These are phyloP conservation scores for Anseranas semipalmata DNA, from an alignment of 2,113 vertebrate species.

Conservation along the genomic window DNA sequence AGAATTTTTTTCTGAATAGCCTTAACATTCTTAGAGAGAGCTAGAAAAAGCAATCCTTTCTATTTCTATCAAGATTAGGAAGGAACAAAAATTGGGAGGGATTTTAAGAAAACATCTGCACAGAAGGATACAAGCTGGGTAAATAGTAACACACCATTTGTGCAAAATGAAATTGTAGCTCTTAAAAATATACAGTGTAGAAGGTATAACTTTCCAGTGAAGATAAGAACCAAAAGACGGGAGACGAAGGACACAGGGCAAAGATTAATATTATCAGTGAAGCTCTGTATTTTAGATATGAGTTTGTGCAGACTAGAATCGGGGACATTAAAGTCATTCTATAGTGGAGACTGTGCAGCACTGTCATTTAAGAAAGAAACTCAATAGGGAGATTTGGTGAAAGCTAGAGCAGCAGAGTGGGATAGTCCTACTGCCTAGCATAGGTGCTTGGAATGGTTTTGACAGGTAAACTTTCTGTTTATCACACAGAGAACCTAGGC, in stretches of 20 bases:
- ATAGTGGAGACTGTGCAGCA: background rate
- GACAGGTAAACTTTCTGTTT: background rate
- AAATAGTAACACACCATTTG: background rate
- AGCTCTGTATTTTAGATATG: background rate
- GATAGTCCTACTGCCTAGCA: background rate
- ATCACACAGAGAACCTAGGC: background rate
- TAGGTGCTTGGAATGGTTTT: background rate
- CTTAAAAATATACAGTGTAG: background rate
- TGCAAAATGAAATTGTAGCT: background rate
- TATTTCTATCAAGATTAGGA: background rate
- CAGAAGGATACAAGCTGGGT: background rate
- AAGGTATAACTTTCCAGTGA: background rate
- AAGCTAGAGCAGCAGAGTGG: background rate
- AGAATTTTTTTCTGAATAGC: background rate
- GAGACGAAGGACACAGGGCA: background rate
- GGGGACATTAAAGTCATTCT: background rate
- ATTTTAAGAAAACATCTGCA: background rate
- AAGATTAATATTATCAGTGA: background rate
- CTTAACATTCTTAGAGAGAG: background rate
- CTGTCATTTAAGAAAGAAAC: background rate
- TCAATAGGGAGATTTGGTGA: background rate
- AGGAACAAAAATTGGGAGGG: background rate
- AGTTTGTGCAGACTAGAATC: background rate
- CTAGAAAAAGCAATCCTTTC: background rate
- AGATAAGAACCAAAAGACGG: background rate